A percentile compares a stretch with the other conserved stretches of the same genome.
Evolutionary conservation across 2,797 vertebrate species (phyloP).

Genomic region (Megaceryle alcyon): DNA sequence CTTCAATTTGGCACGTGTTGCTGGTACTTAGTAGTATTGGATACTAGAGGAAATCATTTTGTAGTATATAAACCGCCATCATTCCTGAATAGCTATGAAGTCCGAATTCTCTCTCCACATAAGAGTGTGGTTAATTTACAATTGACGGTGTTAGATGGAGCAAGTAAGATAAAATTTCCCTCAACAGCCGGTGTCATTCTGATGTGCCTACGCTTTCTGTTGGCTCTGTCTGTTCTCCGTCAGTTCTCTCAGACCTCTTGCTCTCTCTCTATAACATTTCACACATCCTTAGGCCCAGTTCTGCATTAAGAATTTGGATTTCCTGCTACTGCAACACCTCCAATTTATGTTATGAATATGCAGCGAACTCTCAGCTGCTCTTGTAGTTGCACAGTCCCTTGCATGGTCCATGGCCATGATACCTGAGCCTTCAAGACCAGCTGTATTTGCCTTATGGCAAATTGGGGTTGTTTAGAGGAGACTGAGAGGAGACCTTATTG

Average conservation of each 20-base stretch:
- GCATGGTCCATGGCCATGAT: rapidly evolving
- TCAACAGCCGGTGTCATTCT: rapidly evolving
- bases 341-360: neutral
- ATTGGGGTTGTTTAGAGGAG: no score
- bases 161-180: neutral
- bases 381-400: neutral
- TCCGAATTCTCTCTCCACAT: neutral
- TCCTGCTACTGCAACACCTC: neutral
- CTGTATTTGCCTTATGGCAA: neutral
- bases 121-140: neutral
- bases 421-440: rapidly evolving
- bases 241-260: rapidly evolving
- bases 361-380: neutral
- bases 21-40: neutral
- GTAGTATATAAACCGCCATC: neutral
- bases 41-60: neutral
- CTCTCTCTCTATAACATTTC: neutral
- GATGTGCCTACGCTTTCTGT: neutral
- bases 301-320: neutral
- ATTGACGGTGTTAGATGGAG: neutral
- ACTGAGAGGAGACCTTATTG: no score
- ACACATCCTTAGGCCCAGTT: neutral
- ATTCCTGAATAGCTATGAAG: neutral
- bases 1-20: neutral
- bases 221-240: rapidly evolving